These are phyloP conservation scores for Bombylius discolor DNA, from an alignment of 2,888 invertebrate species.

Conservation along the genomic window DNA sequence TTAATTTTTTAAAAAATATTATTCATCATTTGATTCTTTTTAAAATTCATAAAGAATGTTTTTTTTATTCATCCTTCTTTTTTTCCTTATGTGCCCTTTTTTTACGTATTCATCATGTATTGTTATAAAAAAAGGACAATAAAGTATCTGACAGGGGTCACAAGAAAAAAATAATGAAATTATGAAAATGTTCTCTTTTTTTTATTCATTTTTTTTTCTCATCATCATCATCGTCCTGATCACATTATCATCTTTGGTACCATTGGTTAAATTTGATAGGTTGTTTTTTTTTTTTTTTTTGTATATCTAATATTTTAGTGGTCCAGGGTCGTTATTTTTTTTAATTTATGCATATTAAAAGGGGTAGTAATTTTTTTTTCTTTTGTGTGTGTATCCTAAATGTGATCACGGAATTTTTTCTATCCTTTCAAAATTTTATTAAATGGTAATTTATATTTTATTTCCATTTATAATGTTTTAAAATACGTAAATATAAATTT, in stretches of 20 bases:
- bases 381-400: no score
- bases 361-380: not conserved
- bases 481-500: no score
- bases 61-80: not conserved
- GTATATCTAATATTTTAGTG: not conserved
- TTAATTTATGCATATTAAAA: not conserved
- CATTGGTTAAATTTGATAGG: not conserved
- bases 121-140: not conserved
- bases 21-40: no score
- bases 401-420: not conserved
- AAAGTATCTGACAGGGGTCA: not conserved
- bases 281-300: not conserved
- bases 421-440: not conserved
- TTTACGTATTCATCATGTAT: not conserved
- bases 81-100: not conserved
- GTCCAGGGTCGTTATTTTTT: not conserved
- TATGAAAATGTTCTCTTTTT: no score
- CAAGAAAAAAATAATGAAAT: not conserved
- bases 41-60: no score
- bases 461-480: no score
- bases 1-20: not conserved
- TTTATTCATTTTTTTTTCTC: not conserved
- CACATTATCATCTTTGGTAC: not conserved
- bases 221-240: not conserved
- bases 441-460: not conserved